Evolutionary conservation across 2,113 vertebrate species (phyloP).

Genomic region (Procavia capensis): DNA sequence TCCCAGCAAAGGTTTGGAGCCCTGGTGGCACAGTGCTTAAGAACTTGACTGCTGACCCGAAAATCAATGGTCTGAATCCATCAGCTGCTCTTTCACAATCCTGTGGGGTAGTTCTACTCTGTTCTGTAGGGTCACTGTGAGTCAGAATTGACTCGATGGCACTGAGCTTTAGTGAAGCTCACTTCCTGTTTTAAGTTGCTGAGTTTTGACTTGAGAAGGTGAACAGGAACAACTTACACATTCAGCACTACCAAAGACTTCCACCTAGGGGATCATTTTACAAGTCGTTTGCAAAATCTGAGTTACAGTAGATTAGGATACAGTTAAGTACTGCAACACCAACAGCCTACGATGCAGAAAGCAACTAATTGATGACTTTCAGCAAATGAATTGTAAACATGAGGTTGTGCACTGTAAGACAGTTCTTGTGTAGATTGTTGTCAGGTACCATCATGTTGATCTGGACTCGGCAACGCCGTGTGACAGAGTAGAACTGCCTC

Average conservation of each 20-base stretch:
- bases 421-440: not conserved
- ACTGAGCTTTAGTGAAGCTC: not conserved
- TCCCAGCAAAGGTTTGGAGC: not conserved
- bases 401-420: not conserved
- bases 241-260: not conserved
- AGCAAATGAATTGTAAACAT: not conserved
- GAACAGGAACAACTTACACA: not conserved
- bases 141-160: too few relatives aligned
- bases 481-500: not conserved
- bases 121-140: too few relatives aligned
- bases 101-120: too few relatives aligned
- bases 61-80: too few relatives aligned
- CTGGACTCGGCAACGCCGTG: not conserved
- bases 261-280: not conserved
- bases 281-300: constrained; percentile 38
- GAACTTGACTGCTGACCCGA: too few relatives aligned
- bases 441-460: not conserved
- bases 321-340: not conserved
- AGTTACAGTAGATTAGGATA: not conserved
- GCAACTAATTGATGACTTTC: not conserved
- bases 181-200: not conserved
- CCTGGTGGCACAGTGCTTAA: too few relatives aligned
- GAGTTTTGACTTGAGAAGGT: not conserved
- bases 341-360: not conserved
- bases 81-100: too few relatives aligned